These are phyloP conservation scores for Linnaemya tessellans DNA, from an alignment of 2,888 invertebrate genomes.

Conservation along the genomic window DNA sequence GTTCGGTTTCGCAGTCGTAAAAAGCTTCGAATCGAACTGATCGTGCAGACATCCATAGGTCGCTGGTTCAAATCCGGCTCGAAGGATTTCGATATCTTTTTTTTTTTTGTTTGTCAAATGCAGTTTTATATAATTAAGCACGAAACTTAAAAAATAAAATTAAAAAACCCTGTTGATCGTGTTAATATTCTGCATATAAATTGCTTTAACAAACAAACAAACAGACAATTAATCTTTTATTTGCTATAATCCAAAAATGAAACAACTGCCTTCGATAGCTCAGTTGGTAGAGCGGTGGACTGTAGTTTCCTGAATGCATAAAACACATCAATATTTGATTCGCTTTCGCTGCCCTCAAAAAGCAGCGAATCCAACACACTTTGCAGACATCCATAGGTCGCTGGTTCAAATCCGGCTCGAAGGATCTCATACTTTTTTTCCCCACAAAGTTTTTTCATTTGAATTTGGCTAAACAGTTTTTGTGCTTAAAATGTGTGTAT, in stretches of 20 bases:
- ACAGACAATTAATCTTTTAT: background rate
- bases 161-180: too few relatives aligned
- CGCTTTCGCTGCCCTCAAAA: slow-evolving; percentile 13
- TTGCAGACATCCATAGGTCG: slow-evolving; percentile 86
- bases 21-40: too few relatives aligned
- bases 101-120: too few relatives aligned
- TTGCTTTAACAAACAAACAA: too few relatives aligned
- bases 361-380: slow-evolving; percentile 10
- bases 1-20: too few relatives aligned
- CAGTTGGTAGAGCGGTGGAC: slow-evolving; percentile 77
- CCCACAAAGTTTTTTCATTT: background rate
- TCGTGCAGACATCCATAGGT: slow-evolving; percentile 83
- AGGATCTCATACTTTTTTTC: slow-evolving; percentile 81
- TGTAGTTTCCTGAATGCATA: slow-evolving; percentile 70
- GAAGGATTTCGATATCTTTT: slow-evolving; percentile 83
- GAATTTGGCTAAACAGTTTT: too few relatives aligned
- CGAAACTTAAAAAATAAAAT: too few relatives aligned
- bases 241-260: slow-evolving; percentile 60
- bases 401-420: slow-evolving; percentile 89
- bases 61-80: slow-evolving; percentile 89
- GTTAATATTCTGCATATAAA: too few relatives aligned
- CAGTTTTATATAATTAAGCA: too few relatives aligned
- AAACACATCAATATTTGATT: background rate
- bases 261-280: slow-evolving; percentile 66
- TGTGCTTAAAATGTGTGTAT: too few relatives aligned